These are phyloP conservation scores for Malurus cyaneus DNA, from an alignment of 2,113 vertebrate genomes.

Conservation along the genomic window DNA sequence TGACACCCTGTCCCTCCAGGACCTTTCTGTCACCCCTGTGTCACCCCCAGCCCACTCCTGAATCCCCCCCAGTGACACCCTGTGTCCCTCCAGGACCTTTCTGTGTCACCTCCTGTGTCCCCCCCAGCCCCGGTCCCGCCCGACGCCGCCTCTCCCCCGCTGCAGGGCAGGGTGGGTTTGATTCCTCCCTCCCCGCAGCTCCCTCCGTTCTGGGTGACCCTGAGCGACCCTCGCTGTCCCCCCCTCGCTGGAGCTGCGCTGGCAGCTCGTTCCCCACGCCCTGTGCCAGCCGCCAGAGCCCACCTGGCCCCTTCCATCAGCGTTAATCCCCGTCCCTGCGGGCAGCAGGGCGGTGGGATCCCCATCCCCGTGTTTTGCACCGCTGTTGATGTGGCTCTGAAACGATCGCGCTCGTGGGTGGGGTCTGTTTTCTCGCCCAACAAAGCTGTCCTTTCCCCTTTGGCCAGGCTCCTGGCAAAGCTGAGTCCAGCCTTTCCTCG, in stretches of 20 bases:
- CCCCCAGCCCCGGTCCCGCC: background rate
- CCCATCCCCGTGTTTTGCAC: fast-evolving
- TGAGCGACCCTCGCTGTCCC: background rate
- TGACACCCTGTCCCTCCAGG: too few species aligned
- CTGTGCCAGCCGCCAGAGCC: background rate
- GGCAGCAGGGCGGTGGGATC: background rate
- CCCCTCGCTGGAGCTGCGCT: too few species aligned
- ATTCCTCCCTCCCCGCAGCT: background rate
- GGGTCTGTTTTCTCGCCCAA: background rate
- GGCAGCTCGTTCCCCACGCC: background rate
- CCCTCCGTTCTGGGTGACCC: background rate
- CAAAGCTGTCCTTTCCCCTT: background rate
- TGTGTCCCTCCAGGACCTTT: too few species aligned
- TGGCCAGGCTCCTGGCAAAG: background rate
- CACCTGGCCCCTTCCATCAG: background rate
- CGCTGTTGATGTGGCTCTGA: background rate
- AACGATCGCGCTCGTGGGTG: background rate
- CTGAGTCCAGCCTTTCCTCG: background rate
- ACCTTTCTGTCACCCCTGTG: background rate
- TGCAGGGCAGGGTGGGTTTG: background rate
- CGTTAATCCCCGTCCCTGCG: fast-evolving
- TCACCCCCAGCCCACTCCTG: too few species aligned
- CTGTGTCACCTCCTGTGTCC: background rate
- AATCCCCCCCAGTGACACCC: background rate
- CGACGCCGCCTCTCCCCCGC: background rate